phyloP scores from a whole-genome alignment of 2,797 vertebrate species.

The Florisuga fusca region DNA sequence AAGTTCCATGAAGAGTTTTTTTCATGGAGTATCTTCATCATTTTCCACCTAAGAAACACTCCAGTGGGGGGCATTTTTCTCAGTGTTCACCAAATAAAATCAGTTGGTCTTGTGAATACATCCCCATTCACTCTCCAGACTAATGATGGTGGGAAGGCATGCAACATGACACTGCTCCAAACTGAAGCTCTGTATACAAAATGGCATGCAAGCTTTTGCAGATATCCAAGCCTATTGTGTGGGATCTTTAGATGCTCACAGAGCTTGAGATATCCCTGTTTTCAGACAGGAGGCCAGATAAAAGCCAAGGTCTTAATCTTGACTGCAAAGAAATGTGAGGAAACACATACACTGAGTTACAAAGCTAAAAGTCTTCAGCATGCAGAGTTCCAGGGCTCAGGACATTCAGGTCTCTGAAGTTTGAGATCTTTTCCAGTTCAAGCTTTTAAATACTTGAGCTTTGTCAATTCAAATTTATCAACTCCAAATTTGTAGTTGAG shows the following conservation, averaged over 20 bases:
- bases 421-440: neutral
- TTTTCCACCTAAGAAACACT: neutral
- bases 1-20: neutral
- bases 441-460: slow-evolving; percentile 8
- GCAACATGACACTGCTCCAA: neutral
- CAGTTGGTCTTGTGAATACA: neutral
- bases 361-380: neutral
- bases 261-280: neutral
- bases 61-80: neutral
- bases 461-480: slow-evolving; percentile 25
- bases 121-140: neutral
- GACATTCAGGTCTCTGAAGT: neutral
- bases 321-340: neutral
- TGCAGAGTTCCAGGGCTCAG: neutral
- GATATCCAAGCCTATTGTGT: neutral
- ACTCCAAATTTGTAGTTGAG: neutral
- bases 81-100: neutral
- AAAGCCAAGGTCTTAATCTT: neutral
- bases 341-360: neutral
- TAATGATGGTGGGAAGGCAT: neutral
- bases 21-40: neutral
- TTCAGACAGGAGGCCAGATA: neutral
- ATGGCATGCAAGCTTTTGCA: neutral
- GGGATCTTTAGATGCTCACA: neutral
- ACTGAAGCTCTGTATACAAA: neutral